phyloP scores from a whole-genome alignment of 2,888 invertebrate genomes.

The Erannis defoliaria region DNA sequence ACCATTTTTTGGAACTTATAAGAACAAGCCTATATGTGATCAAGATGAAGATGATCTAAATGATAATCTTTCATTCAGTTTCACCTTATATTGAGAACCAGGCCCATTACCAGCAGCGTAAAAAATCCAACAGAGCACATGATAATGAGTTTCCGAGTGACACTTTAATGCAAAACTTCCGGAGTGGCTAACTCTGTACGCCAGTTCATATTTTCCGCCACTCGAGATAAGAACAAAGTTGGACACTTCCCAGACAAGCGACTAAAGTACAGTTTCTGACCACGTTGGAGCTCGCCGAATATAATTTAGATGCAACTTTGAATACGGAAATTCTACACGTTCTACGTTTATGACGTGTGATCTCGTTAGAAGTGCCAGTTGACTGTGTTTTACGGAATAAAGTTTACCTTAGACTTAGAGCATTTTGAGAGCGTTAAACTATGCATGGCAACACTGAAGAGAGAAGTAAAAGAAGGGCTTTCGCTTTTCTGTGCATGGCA shows the following conservation, averaged over 20 bases:
- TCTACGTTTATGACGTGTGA: constrained; percentile 5
- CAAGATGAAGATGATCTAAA: too few relatives aligned
- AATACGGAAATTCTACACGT: constrained; percentile 2
- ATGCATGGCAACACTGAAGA: too few relatives aligned
- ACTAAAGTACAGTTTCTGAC: constrained; percentile 33
- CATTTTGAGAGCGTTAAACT: too few relatives aligned
- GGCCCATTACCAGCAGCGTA: background rate
- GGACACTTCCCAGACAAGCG: constrained; percentile 32
- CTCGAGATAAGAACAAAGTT: constrained; percentile 42
- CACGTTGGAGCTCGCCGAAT: constrained; percentile 22
- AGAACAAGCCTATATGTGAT: too few relatives aligned
- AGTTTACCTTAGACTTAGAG: background rate
- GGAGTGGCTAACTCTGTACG: constrained; percentile 15
- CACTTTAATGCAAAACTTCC: constrained; percentile 22
- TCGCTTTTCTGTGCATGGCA: too few relatives aligned
- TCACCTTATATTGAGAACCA: too few relatives aligned
- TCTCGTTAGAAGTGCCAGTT: constrained; percentile 6
- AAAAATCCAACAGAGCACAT: background rate
- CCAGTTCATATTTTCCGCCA: constrained; percentile 41
- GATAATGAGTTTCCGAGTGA: constrained; percentile 13
- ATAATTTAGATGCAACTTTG: constrained; percentile 29
- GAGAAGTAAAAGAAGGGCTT: too few relatives aligned
- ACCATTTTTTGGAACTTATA: too few relatives aligned
- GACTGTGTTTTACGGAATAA: constrained; percentile 5
- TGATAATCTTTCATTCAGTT: too few relatives aligned